Evolutionary conservation across 2,888 invertebrate genomes (phyloP).

Genomic region (Pediacus dermestoides): DNA sequence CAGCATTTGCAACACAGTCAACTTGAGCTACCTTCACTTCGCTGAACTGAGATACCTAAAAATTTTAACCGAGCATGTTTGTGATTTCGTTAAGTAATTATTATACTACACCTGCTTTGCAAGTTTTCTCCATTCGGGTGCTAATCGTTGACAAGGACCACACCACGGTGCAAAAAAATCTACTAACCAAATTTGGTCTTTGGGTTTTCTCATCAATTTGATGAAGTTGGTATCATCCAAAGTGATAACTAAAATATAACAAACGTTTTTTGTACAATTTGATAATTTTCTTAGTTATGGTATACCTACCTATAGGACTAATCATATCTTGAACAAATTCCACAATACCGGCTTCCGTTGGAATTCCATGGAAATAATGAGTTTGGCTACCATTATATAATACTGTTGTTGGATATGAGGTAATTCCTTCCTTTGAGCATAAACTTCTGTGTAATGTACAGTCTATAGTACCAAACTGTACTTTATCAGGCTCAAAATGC

Average conservation of each 20-base stretch:
- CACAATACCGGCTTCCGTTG: slow-evolving; percentile 57
- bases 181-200: slow-evolving; percentile 61
- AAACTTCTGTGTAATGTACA: slow-evolving; percentile 60
- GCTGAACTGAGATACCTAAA: slow-evolving; percentile 49
- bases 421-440: slow-evolving; percentile 59
- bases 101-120: slow-evolving; percentile 52
- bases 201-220: slow-evolving; percentile 53
- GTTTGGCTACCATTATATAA: slow-evolving; percentile 59
- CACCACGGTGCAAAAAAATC: slow-evolving; percentile 76
- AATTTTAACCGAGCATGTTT: slow-evolving; percentile 3
- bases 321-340: slow-evolving; percentile 62
- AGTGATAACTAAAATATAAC: slow-evolving; percentile 48
- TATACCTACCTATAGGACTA: slow-evolving; percentile 51
- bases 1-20: slow-evolving; percentile 60
- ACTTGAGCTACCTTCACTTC: slow-evolving; percentile 61
- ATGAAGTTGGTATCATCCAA: slow-evolving; percentile 57
- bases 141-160: slow-evolving; percentile 67
- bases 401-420: slow-evolving; percentile 64
- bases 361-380: slow-evolving; percentile 58
- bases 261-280: background rate
- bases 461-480: slow-evolving; percentile 64
- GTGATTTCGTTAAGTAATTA: slow-evolving; percentile 9
- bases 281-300: background rate
- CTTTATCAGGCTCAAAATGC: slow-evolving; percentile 50
- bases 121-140: slow-evolving; percentile 64